Evolutionary conservation across 2,797 vertebrate genomes (phyloP), one percentile per base, ranked within the genome.

Genomic region (Enteromius mattozi): DNA sequence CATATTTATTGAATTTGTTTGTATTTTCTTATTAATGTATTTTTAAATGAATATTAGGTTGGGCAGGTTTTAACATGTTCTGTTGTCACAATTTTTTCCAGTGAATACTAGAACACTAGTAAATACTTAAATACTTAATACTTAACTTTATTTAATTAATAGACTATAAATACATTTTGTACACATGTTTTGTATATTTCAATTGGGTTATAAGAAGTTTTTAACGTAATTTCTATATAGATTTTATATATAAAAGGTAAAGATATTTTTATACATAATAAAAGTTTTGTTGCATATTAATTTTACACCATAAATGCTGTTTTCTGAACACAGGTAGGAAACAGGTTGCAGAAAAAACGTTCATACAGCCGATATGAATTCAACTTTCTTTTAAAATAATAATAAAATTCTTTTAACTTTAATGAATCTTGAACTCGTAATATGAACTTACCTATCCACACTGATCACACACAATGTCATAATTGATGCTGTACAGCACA

Each of bases 381-480:
- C 30, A 16, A 30, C 61, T 63, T 63, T 63, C 59, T 63, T 6
- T 65, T 42, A 3, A 78, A 45, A 6, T 0, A 63, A 17, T 27
- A 27, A 27, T 27, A 27, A 27, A 27, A 27, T 27, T 27, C 27
- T 27, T 27, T 27, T 27, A 14, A 8, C 9, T 70, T 70, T 27
- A 30, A n/a, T 16, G 21, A 71, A 42, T 33, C 5, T 35, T 35
- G 5, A 54, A 40, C 51, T 42, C 13, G 75, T 61, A 49, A 37
- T 8, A 82, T 24, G 4, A 86, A 40, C 95, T 92, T 80, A 96
- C 95, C 95, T 94, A 80, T 96, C 95, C 72, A 96, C 95, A 91
- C 95, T 96, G 92, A 96, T 96, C 86, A 96, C 95, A 68, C 95
- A 96, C 85, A 96, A 90, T 78, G 95, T 96, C 95, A 96, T 95